Evolutionary conservation across 1,140 invertebrate genomes (phyloP).

Genomic region (Ostrea denselamellosa): DNA sequence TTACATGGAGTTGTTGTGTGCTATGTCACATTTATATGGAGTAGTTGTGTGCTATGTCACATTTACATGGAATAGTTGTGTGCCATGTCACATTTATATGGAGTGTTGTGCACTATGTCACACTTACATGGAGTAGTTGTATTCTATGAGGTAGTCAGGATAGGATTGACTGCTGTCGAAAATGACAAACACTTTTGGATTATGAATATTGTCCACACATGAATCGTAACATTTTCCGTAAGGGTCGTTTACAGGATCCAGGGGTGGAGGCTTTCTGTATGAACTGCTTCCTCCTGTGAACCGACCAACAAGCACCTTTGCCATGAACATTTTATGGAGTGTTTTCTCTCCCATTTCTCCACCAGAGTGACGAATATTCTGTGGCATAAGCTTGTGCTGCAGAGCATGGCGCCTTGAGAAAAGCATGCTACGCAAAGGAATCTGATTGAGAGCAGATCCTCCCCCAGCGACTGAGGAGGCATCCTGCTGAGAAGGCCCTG

Average conservation of each 20-base stretch:
- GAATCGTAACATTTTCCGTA: conserved; percentile 69
- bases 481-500: not conserved
- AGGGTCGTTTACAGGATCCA: conserved; percentile 59
- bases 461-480: not conserved
- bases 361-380: not conserved
- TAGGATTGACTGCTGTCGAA: conserved; percentile 72
- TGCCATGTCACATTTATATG: conserved; percentile 54
- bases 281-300: conserved; percentile 62
- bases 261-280: conserved; percentile 64
- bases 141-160: conserved; percentile 71
- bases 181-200: conserved; percentile 69
- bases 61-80: conserved; percentile 50
- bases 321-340: conserved; percentile 69
- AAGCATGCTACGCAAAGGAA: not conserved
- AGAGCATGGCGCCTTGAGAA: not conserved
- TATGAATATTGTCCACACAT: conserved; percentile 68
- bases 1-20: conserved; percentile 54
- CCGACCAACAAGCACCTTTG: conserved; percentile 66
- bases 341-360: conserved; percentile 14
- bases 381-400: not conserved
- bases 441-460: not conserved
- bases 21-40: conserved; percentile 48
- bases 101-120: conserved; percentile 61
- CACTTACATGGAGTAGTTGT: conserved; percentile 41
- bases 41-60: conserved; percentile 61